phyloP scores from a whole-genome alignment of 2,797 vertebrate species.

The Chlorospingus flavigularis region DNA sequence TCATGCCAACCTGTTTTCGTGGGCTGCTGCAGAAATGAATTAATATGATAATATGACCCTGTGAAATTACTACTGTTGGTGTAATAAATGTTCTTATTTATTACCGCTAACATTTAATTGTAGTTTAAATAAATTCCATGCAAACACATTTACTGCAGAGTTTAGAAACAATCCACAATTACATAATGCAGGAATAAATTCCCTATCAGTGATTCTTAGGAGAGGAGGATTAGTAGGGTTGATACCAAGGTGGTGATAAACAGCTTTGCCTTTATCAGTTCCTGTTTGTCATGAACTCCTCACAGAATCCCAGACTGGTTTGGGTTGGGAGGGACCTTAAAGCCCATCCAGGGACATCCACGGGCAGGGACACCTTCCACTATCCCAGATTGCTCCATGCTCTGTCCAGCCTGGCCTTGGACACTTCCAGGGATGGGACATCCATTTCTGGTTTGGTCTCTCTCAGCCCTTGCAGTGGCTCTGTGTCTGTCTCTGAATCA shows the following conservation, averaged over 20 bases:
- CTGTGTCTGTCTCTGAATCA: not conserved
- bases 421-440: not conserved
- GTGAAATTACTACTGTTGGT: not conserved
- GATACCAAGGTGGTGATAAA: not conserved
- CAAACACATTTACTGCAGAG: not conserved
- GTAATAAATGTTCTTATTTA: not conserved
- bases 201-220: not conserved
- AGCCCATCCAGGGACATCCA: not conserved
- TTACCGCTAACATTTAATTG: not conserved
- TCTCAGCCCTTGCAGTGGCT: not conserved
- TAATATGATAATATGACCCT: slow-evolving; percentile 8
- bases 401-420: not conserved
- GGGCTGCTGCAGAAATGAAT: not conserved
- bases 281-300: not conserved
- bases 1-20: not conserved
- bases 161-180: not conserved
- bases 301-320: not conserved
- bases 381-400: not conserved
- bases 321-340: not conserved
- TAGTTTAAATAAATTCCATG: not conserved
- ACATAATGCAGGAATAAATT: not conserved
- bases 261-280: not conserved
- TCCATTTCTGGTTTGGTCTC: not conserved
- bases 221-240: not conserved
- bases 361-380: not conserved